Base-by-base conservation (phyloP, 1,140 invertebrate genomes). In the Eueides isabella region DNA sequence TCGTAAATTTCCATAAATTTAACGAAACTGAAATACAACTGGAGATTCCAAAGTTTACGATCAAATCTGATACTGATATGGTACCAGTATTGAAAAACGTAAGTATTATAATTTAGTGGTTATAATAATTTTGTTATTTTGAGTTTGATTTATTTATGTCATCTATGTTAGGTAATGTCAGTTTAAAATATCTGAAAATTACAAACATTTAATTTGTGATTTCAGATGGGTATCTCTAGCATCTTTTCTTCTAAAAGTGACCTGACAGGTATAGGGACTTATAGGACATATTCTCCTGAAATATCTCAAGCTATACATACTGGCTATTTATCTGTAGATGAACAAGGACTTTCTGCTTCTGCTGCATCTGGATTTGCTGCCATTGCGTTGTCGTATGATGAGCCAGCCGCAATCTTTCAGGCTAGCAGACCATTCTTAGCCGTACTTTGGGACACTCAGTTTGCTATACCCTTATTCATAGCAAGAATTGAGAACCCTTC, bases 341-440 rank as follows among this genome's bases (percentile, higher is more conserved):
- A 97, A 85, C 88, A 95, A 76, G 97, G 97, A 23, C 96, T 94
- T 6, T 92, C 95, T 55, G 96, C 96, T 28, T 94, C 96, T 3
- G 96, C 96, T 6, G 95, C 95, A 3, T 96, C 96, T 74, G 94
- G 94, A 80, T 94, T 93, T 38, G 82, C 89, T 23, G 93, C 95
- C 1, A 92, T 96, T 44, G 95, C 95, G 2, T 80, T 96, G 31
- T 96, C 95, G 79, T 93, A 93, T 16, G 86, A 93, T 7, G 92
- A 93, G 31, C 85, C 86, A 35, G 92, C 82, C 19, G 70, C 88
- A 0, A 70, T 75, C 5, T 91, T 97, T 79, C 92, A 78, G 61
- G 95, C 94, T 11, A 94, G 97, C 82, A 95, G 95, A 80, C 97
- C 97, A 0, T 97, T 97, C 81, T 61, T 97, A 1, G 85, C 86